These are phyloP conservation scores for Melieria omissa DNA, from an alignment of 2,888 invertebrate genomes.

Conservation along the genomic window DNA sequence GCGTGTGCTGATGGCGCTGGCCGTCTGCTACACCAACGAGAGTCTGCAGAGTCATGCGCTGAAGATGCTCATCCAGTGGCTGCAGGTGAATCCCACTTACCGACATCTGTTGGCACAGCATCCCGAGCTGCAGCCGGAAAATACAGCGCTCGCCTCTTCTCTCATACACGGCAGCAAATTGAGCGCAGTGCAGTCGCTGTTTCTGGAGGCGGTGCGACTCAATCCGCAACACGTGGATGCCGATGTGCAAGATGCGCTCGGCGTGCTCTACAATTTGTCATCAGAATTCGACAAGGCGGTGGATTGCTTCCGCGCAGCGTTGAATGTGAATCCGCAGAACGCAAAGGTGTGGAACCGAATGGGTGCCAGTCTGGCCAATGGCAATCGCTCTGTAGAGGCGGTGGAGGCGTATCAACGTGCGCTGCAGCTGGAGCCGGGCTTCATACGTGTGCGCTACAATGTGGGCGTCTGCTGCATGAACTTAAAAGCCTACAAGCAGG, in stretches of 20 bases:
- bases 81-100: conserved; percentile 84
- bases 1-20: conserved; percentile 87
- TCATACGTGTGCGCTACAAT: conserved; percentile 96
- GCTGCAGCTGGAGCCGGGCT: conserved; percentile 91
- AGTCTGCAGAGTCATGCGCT: conserved; percentile 91
- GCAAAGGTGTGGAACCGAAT: conserved; percentile 96
- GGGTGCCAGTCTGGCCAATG: conserved; percentile 97
- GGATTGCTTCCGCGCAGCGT: conserved; percentile 93
- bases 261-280: conserved; percentile 93
- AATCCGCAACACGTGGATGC: conserved; percentile 82
- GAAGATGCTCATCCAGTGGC: conserved; percentile 81
- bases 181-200: conserved; percentile 78
- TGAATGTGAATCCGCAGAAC: conserved; percentile 81
- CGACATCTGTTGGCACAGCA: conserved; percentile 71
- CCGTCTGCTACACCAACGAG: conserved; percentile 97
- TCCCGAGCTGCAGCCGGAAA: conserved; percentile 62
- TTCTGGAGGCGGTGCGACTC: conserved; percentile 81
- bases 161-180: conserved; percentile 66
- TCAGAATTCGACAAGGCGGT: conserved; percentile 96
- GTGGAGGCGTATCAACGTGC: conserved; percentile 95
- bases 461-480: conserved; percentile 98
- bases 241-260: conserved; percentile 93
- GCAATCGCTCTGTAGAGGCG: conserved; percentile 93
- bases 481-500: conserved; percentile 91
- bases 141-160: conserved; percentile 66